phyloP scores from a whole-genome alignment of 2,888 invertebrate genomes.

The Bedellia somnulentella region DNA sequence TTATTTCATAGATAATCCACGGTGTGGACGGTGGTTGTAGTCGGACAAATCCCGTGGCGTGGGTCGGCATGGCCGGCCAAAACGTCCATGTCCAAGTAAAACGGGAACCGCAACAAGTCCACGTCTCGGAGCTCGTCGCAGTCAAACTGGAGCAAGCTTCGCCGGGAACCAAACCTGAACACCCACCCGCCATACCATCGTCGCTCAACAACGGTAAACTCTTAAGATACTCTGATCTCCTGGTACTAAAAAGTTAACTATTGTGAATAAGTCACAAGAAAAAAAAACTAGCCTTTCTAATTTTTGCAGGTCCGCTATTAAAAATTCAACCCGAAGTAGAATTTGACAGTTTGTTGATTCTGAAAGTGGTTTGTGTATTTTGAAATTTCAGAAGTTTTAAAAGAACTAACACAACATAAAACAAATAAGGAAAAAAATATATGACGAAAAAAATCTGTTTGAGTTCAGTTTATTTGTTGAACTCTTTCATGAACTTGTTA shows the following conservation, averaged over 20 bases:
- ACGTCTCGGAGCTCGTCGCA: constrained; percentile 63
- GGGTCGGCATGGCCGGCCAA: constrained; percentile 51
- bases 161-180: constrained; percentile 62
- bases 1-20: constrained; percentile 34
- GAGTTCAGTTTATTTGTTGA: no score
- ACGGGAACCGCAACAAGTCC: constrained; percentile 63
- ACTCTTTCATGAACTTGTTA: no score
- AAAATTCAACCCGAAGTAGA: no score
- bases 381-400: no score
- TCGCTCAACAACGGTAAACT: constrained; percentile 46
- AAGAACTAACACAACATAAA: no score
- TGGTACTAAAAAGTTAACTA: constrained; percentile 2
- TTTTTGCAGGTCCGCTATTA: no score
- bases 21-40: constrained; percentile 65
- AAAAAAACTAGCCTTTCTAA: no score
- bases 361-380: no score
- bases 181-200: constrained; percentile 36
- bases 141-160: constrained; percentile 69
- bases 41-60: constrained; percentile 70
- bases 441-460: no score
- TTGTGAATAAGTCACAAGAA: constrained; percentile 1
- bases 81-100: constrained; percentile 64
- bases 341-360: no score
- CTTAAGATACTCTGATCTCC: neutral
- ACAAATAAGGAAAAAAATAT: no score